A percentile compares a stretch with the other conserved stretches of the same genome.
Conservation (phyloP, 1,140 invertebrate genomes). For the Heliconius nattereri region DNA sequence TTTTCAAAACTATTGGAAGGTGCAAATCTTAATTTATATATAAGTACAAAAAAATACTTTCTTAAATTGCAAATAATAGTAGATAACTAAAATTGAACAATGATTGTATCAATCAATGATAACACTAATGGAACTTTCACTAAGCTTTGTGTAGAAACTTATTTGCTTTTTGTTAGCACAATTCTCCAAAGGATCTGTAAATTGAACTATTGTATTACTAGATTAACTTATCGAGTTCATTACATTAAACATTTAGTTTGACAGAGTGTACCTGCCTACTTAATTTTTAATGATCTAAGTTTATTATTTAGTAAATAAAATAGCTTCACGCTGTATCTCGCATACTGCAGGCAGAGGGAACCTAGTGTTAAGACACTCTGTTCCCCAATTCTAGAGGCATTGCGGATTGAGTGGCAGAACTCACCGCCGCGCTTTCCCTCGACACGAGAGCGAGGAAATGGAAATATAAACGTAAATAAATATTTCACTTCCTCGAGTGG, state of each 20-base stretch:
- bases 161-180: conserved; percentile 6
- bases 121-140: conserved; percentile 29
- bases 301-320: no score
- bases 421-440: no score
- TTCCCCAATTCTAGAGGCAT: no score
- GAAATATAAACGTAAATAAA: no score
- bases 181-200: conserved; percentile 17
- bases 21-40: neutral
- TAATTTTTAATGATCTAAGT: neutral
- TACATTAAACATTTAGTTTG: neutral
- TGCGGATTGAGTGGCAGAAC: no score
- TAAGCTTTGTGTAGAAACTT: neutral
- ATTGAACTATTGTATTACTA: conserved; percentile 18
- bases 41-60: neutral
- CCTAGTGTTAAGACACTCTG: no score
- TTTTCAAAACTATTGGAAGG: neutral
- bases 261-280: neutral
- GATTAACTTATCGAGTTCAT: conserved; percentile 17
- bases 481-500: no score
- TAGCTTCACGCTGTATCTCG: no score
- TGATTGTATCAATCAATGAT: conserved; percentile 8
- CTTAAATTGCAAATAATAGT: neutral
- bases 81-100: neutral
- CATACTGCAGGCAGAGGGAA: no score
- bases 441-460: no score